Evolutionary conservation across 2,113 vertebrate genomes (phyloP).

Genomic region (Mobula hypostoma): DNA sequence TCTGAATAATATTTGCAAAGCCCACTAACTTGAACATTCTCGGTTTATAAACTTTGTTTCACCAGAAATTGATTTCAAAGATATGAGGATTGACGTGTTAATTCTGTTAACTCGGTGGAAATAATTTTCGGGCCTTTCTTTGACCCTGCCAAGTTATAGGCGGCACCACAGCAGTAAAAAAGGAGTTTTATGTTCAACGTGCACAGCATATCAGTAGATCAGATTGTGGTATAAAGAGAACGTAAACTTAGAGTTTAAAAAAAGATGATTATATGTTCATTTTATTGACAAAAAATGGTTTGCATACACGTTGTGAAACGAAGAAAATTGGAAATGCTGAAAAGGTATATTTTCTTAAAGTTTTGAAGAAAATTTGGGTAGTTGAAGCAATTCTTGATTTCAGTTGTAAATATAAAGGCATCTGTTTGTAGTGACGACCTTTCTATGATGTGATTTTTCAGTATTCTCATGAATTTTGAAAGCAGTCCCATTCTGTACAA

Average conservation of each 20-base stretch:
- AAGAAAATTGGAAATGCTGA: neutral
- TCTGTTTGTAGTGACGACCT: neutral
- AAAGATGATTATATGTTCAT: neutral
- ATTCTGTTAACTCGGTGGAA: neutral
- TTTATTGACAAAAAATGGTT: neutral
- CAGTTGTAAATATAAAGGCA: neutral
- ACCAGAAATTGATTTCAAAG: neutral
- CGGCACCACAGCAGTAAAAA: neutral
- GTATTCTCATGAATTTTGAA: neutral
- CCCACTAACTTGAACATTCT: neutral
- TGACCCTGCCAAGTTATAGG: neutral
- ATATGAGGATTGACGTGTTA: neutral
- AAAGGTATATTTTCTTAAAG: neutral
- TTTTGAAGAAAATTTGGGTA: neutral
- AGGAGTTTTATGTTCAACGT: neutral
- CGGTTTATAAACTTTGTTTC: neutral
- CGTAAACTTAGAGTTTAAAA: neutral
- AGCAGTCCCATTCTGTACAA: neutral
- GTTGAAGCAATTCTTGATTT: neutral
- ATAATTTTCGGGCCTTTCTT: neutral
- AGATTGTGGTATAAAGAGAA: neutral
- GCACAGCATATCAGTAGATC: neutral
- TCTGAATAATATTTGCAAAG: neutral
- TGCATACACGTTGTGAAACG: neutral
- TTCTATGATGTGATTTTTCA: neutral